phyloP scores from a whole-genome alignment of 2,888 invertebrate species.

The Leptopterna dolabrata region DNA sequence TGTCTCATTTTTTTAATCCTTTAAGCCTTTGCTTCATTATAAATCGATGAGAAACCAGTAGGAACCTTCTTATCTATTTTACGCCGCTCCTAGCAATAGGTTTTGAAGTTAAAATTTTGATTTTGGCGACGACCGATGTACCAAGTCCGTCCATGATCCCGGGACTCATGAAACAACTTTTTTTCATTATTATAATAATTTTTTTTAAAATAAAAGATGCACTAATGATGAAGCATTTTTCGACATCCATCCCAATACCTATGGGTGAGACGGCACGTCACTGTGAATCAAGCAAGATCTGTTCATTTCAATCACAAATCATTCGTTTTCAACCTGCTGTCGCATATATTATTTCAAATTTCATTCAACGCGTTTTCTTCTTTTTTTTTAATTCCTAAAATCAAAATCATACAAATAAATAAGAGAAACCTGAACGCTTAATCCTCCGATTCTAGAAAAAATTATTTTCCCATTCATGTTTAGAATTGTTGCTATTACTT shows the following conservation, averaged over 20 bases:
- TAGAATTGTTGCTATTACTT: constrained; percentile 42
- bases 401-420: neutral
- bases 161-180: no score
- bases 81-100: no score
- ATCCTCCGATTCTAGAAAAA: neutral
- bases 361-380: neutral
- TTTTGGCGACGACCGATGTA: no score
- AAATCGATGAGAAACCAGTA: no score
- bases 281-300: neutral
- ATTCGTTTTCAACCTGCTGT: neutral
- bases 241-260: neutral
- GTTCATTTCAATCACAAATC: neutral
- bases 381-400: neutral
- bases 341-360: neutral
- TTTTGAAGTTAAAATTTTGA: no score
- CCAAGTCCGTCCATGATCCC: no score
- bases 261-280: neutral
- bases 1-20: no score
- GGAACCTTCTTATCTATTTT: no score
- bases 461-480: neutral
- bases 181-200: no score
- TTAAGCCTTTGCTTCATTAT: no score
- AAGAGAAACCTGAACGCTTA: neutral
- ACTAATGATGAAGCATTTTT: no score
- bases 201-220: no score